Conservation (phyloP, 2,113 vertebrate species). For the Hippocampus zosterae region DNA sequence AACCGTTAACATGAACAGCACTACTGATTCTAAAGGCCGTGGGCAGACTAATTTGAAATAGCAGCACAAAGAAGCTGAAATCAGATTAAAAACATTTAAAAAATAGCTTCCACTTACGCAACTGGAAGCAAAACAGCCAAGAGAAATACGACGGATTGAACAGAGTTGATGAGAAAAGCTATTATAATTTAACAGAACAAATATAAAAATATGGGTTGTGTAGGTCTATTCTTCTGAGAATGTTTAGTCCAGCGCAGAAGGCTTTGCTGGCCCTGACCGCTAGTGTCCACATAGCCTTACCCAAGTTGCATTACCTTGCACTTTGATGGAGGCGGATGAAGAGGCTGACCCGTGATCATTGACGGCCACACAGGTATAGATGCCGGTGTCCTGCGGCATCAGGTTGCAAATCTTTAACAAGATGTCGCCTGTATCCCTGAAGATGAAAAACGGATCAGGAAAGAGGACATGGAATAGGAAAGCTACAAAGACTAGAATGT, state of each 20-base stretch:
- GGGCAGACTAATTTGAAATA: too few relatives aligned
- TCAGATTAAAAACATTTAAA: too few relatives aligned
- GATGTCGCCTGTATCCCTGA: constrained; percentile 91
- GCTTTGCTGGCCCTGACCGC: background rate
- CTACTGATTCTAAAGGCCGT: too few relatives aligned
- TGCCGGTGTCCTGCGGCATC: constrained; percentile 96
- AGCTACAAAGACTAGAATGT: background rate
- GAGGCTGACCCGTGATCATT: constrained; percentile 87
- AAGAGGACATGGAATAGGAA: background rate
- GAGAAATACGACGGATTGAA: too few relatives aligned
- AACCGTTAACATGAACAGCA: too few relatives aligned
- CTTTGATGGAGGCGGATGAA: constrained; percentile 93
- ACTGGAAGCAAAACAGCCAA: too few relatives aligned
- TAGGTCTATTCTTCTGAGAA: background rate
- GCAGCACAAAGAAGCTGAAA: too few relatives aligned
- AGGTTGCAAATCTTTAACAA: constrained; percentile 92
- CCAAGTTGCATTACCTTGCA: constrained; percentile 79
- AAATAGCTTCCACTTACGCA: too few relatives aligned
- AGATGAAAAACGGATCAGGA: constrained; percentile 3
- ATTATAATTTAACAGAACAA: too few relatives aligned
- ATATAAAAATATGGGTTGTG: background rate
- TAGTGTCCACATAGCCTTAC: background rate
- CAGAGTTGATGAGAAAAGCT: too few relatives aligned
- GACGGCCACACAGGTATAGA: constrained; percentile 91
- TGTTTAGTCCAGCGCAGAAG: background rate